Evolutionary conservation across 2,113 vertebrate species (phyloP).

Genomic region (Amphiprion ocellaris): DNA sequence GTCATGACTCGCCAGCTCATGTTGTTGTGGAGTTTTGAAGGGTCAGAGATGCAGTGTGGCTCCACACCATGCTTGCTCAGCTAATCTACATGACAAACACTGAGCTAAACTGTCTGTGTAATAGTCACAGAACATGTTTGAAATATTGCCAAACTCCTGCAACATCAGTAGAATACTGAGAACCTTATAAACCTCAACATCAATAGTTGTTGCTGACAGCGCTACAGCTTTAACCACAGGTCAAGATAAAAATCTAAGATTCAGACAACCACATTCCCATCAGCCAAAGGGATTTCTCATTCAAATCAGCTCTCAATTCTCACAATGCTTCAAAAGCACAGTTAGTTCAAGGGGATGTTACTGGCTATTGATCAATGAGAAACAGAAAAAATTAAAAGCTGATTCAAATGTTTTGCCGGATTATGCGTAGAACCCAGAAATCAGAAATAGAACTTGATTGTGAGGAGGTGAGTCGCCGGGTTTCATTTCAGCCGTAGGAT

Average conservation of each 20-base stretch:
- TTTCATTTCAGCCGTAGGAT: background rate
- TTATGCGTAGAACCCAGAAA: background rate
- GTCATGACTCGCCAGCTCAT: background rate
- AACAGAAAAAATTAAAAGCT: no score
- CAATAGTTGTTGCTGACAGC: background rate
- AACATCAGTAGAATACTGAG: background rate
- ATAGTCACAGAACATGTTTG: background rate
- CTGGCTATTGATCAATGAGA: background rate
- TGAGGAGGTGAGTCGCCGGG: conserved; percentile 8
- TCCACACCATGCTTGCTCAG: conserved; percentile 3
- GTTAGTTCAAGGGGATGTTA: background rate
- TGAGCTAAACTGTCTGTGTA: conserved; percentile 31
- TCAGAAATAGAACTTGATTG: conserved; percentile 30
- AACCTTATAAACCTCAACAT: background rate
- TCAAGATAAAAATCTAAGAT: conserved; percentile 3
- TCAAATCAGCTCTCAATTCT: background rate
- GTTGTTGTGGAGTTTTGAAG: conserved; percentile 1
- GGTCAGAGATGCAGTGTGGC: background rate
- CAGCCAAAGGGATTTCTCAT: background rate
- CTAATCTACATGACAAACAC: conserved; percentile 33
- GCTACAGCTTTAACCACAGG: background rate
- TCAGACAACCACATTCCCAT: background rate
- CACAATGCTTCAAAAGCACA: background rate
- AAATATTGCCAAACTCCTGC: background rate
- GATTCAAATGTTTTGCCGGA: background rate